Base-by-base conservation (phyloP, 1,140 invertebrate species). In the Apolygus lucorum region DNA sequence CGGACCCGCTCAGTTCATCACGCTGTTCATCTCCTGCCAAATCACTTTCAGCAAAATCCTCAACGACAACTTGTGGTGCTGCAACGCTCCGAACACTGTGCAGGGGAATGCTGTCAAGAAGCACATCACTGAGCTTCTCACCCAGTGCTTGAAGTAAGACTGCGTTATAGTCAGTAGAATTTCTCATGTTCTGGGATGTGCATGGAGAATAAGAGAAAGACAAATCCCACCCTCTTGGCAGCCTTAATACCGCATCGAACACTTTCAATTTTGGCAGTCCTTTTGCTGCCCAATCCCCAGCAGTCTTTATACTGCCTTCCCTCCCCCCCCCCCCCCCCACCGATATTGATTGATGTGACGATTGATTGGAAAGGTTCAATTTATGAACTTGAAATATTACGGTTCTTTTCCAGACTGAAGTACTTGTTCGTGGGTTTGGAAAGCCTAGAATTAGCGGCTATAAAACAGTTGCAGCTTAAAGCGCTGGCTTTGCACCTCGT, bases 401-500 rank as follows among this genome's bases (percentile, higher is more conserved):
- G n/a, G n/a, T 42, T 42, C 34, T 42, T 42, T 69, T 74, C 21
- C 74, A 87, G 85, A 74, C 79, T 96, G 28, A 89, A 93, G 76
- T 88, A 92, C 78, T 84, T 91, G 21, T 96, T 95, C 78, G 88
- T 89, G 67, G 90, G 90, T 0, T 81, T 95, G 26, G 87, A 83
- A 28, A 84, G 87, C 62, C 82, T 83, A 2, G 91, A 95, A 76
- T 82, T 87, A 52, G 85, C 87, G 49, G 82, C 89, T 27, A 88
- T 96, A 14, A 88, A 88, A 75, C 90, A 96, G 76, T 83, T 96
- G 25, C 86, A 92, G 74, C 76, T 98, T 2, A 88, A 92, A 74
- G 91, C 91, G 11, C 79, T 93, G 24, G 92, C 92, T 0, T 80
- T 96, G 2, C 90, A 94, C 76, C 80, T 97, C 34, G 86, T 93